phyloP scores from a whole-genome alignment of 2,113 vertebrate genomes.

The Martes martes region DNA sequence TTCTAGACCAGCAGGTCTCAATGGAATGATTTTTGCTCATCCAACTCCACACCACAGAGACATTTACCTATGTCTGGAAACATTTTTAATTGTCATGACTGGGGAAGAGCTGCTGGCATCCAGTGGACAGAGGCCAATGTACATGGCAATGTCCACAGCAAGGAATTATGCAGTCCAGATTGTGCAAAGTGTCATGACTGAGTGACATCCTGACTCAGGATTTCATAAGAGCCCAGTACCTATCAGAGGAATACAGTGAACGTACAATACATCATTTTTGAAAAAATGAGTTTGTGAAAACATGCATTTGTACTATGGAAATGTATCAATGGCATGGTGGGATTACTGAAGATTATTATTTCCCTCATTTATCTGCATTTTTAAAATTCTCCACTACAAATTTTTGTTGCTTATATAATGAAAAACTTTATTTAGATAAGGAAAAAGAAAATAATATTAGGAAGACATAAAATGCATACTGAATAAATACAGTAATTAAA shows the following conservation, averaged over 20 bases:
- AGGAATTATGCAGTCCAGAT: neutral
- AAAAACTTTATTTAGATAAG: neutral
- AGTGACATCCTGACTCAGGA: neutral
- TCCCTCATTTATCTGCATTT: neutral
- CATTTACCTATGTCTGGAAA: neutral
- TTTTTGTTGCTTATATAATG: neutral
- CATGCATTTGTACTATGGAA: neutral
- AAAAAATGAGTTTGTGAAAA: neutral
- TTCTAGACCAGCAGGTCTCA: neutral
- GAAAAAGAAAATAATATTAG: neutral
- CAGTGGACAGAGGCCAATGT: neutral
- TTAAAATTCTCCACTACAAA: neutral
- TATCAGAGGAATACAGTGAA: neutral
- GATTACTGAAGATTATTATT: neutral
- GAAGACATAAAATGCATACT: neutral
- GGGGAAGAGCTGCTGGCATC: neutral
- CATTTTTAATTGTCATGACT: neutral
- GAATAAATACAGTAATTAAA: neutral
- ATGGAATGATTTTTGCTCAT: neutral
- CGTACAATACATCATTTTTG: fast-evolving
- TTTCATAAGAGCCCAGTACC: neutral
- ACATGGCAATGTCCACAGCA: neutral
- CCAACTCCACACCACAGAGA: neutral
- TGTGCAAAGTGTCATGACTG: neutral
- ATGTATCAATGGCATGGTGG: fast-evolving